A percentile compares a stretch with the other conserved stretches of the same genome.
phyloP scores from a whole-genome alignment of 2,113 vertebrate species.

The Progne subis region DNA sequence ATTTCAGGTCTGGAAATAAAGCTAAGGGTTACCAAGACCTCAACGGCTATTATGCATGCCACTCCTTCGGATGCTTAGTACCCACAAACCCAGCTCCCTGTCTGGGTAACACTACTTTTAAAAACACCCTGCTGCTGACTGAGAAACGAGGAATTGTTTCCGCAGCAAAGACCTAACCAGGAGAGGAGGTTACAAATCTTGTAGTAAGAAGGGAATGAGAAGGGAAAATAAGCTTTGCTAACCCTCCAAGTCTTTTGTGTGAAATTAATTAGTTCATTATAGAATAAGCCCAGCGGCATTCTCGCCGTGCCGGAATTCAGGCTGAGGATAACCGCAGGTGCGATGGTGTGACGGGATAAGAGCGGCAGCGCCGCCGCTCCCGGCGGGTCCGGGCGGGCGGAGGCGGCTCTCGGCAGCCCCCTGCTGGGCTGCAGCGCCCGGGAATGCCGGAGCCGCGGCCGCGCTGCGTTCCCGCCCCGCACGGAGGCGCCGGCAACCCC shows the following conservation, averaged over 20 bases:
- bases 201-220: neutral
- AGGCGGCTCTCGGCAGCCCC: neutral
- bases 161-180: neutral
- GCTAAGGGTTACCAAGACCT: neutral
- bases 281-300: neutral
- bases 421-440: neutral
- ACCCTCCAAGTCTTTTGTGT: neutral
- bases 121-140: neutral
- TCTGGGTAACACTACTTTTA: neutral
- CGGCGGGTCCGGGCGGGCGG: neutral
- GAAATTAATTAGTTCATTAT: neutral
- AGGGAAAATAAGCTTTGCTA: neutral
- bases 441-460: accelerated
- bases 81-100: neutral
- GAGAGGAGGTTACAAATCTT: neutral
- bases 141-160: neutral
- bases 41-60: neutral
- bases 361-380: neutral
- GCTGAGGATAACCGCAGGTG: neutral
- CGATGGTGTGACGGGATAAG: accelerated
- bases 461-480: neutral
- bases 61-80: neutral
- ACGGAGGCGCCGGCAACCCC: accelerated
- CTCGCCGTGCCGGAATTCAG: neutral
- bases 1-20: neutral